These are phyloP conservation scores for Sinocyclocheilus anophthalmus DNA, from an alignment of 2,113 vertebrate species.

Conservation along the genomic window DNA sequence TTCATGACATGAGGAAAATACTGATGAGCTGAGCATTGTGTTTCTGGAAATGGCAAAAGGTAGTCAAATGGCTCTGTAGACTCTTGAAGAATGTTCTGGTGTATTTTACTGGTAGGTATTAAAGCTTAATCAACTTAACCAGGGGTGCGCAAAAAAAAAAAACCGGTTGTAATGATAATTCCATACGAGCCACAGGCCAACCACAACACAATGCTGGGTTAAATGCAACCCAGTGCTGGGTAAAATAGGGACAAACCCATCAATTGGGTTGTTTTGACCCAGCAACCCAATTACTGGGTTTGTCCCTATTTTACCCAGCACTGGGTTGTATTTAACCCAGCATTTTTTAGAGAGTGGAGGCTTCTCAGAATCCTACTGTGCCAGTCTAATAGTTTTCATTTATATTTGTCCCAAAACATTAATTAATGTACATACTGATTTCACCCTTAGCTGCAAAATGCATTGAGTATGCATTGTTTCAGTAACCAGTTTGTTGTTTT, in stretches of 20 bases:
- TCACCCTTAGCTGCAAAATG: not conserved
- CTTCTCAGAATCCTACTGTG: not conserved
- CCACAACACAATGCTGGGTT: too few relatives aligned
- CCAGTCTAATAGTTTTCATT: not conserved
- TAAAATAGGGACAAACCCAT: too few relatives aligned
- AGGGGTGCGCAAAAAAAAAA: not conserved
- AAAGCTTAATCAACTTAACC: not conserved
- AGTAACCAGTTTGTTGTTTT: not conserved
- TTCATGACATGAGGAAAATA: not conserved
- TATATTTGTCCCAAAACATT: not conserved
- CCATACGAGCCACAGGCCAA: not conserved
- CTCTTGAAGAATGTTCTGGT: not conserved
- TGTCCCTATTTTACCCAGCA: too few relatives aligned
- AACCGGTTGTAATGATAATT: not conserved
- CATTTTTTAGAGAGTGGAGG: not conserved
- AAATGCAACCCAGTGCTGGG: too few relatives aligned
- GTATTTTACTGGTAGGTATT: not conserved
- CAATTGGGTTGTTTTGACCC: too few relatives aligned
- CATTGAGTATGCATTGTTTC: too few relatives aligned
- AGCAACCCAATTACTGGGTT: too few relatives aligned
- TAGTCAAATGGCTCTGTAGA: not conserved
- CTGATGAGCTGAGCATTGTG: slow-evolving; percentile 5
- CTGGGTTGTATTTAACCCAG: too few relatives aligned
- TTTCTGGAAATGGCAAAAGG: not conserved
- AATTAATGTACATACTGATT: not conserved